Conservation (phyloP, 2,797 vertebrate genomes). For the Graptemys geographica region DNA sequence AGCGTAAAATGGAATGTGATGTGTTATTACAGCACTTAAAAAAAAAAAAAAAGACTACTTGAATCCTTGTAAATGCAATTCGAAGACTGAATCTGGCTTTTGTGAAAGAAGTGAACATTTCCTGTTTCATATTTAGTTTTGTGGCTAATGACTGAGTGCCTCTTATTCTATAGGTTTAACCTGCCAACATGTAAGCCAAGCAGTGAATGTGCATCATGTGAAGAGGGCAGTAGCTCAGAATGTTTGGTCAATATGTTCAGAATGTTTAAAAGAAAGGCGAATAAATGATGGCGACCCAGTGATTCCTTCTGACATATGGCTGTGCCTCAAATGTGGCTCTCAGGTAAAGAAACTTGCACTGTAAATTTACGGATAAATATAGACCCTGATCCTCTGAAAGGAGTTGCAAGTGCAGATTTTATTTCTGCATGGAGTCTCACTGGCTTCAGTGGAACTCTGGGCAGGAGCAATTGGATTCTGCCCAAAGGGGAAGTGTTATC, state of each 20-base stretch:
- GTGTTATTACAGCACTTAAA: neutral
- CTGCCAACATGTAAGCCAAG: conserved; percentile 93
- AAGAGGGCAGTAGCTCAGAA: conserved; percentile 90
- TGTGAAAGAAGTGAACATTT: neutral
- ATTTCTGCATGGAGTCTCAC: neutral
- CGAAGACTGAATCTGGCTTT: neutral
- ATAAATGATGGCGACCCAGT: conserved; percentile 85
- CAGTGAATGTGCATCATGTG: conserved; percentile 92
- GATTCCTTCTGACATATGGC: conserved; percentile 87
- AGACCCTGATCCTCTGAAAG: neutral
- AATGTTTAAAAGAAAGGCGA: conserved; percentile 93
- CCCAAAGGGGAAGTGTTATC: neutral
- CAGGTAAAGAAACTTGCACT: conserved; percentile 83
- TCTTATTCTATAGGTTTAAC: conserved; percentile 84
- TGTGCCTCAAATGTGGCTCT: conserved; percentile 96
- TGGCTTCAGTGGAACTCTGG: neutral
- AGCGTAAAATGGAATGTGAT: neutral
- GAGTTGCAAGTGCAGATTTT: rapidly evolving
- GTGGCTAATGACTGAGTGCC: neutral
- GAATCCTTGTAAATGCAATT: neutral
- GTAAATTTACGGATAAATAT: rapidly evolving
- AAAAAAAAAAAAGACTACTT: neutral
- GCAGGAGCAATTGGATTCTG: neutral
- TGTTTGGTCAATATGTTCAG: conserved; percentile 91
- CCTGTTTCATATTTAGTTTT: neutral